A percentile compares a stretch with the other conserved stretches of the same genome.
These are phyloP conservation scores for Therioaphis trifolii DNA, from an alignment of 2,888 invertebrate species.

Conservation along the genomic window DNA sequence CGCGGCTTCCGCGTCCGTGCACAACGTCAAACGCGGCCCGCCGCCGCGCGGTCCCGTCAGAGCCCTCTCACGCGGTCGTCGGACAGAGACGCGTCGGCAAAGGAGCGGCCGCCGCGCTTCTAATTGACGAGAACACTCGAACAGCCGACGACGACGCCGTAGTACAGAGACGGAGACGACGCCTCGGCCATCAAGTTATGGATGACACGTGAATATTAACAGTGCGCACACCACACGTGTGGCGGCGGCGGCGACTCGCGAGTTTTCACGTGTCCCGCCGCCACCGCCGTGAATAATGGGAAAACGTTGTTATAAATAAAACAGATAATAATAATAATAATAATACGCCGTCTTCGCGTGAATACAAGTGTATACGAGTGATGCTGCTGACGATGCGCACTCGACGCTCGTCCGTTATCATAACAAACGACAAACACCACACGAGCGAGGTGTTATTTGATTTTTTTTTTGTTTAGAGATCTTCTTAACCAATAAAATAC, in stretches of 20 bases:
- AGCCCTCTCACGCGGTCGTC: too few relatives aligned
- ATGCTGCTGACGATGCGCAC: too few relatives aligned
- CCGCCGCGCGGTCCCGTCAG: too few relatives aligned
- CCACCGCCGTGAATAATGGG: conserved; percentile 14
- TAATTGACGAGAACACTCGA: conserved; percentile 39
- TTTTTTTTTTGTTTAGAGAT: too few relatives aligned
- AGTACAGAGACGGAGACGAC: conserved; percentile 3
- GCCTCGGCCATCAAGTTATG: conserved; percentile 56
- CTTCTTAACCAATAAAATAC: too few relatives aligned
- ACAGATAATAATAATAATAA: conserved; percentile 22
- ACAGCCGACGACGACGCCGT: neutral
- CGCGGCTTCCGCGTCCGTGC: neutral
- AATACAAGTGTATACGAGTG: too few relatives aligned
- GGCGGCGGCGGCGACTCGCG: neutral
- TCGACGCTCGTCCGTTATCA: too few relatives aligned
- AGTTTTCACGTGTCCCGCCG: neutral
- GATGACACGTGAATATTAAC: conserved; percentile 48
- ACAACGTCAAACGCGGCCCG: neutral
- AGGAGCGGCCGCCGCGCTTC: too few relatives aligned
- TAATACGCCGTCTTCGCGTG: neutral
- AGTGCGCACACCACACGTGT: neutral
- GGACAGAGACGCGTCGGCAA: too few relatives aligned
- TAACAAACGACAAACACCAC: too few relatives aligned
- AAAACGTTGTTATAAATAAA: conserved; percentile 36
- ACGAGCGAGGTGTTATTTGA: too few relatives aligned